Conservation (phyloP, 2,888 invertebrate species). For the Hydrotaea cyrtoneurina region DNA sequence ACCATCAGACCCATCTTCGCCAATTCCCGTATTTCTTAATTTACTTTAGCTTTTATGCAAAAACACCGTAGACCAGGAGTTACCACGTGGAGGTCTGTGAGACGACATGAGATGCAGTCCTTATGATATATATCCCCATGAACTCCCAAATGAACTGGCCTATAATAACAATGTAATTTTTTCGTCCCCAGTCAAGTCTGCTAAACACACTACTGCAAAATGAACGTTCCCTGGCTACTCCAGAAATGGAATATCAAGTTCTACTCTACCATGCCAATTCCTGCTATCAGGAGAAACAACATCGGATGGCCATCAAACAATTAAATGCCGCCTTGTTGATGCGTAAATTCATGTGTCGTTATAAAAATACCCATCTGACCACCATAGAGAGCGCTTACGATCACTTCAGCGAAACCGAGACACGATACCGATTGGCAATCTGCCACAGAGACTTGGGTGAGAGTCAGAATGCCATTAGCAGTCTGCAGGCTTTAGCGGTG, state of each 20-base stretch:
- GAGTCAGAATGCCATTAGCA: conserved; percentile 82
- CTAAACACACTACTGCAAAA: conserved; percentile 85
- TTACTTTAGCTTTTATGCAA: too few relatives aligned
- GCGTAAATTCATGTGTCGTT: conserved; percentile 75
- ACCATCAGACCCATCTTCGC: too few relatives aligned
- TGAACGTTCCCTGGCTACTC: conserved; percentile 81
- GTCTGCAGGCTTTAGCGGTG: conserved; percentile 81
- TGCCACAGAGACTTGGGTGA: conserved; percentile 87
- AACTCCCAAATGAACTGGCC: too few relatives aligned
- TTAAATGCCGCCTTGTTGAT: conserved; percentile 82
- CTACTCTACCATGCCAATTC: conserved; percentile 87
- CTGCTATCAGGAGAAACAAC: conserved; percentile 85
- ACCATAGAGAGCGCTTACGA: conserved; percentile 75
- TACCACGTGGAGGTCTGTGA: too few relatives aligned
- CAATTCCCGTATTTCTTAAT: too few relatives aligned
- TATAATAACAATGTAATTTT: not conserved
- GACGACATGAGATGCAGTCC: too few relatives aligned
- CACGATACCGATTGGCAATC: conserved; percentile 87
- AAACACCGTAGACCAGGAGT: too few relatives aligned
- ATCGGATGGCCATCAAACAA: conserved; percentile 85
- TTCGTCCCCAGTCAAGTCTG: conserved; percentile 83
- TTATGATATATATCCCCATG: too few relatives aligned
- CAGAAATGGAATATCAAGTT: conserved; percentile 86
- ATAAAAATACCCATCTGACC: conserved; percentile 72
- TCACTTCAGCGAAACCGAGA: conserved; percentile 83